phyloP scores from a whole-genome alignment of 1,140 invertebrate genomes.

The Carcinoscorpius rotundicauda region DNA sequence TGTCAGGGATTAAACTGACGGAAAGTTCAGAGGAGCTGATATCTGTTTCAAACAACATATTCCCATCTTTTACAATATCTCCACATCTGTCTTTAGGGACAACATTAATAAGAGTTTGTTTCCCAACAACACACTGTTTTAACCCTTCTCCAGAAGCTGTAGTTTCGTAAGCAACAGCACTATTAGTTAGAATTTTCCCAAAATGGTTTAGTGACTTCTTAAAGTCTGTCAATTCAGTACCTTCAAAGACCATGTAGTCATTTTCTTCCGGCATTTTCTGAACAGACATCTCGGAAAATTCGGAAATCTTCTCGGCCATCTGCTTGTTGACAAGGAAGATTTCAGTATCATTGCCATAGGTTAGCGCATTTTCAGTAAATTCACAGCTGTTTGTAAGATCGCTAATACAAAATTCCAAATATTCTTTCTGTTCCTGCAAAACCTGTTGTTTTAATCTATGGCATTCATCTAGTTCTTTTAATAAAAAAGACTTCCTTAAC shows the following conservation, averaged over 20 bases:
- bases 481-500: slow-evolving; percentile 32
- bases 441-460: slow-evolving; percentile 35
- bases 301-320: slow-evolving; percentile 38
- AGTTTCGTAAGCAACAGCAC: slow-evolving; percentile 36
- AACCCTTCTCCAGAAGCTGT: slow-evolving; percentile 38
- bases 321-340: slow-evolving; percentile 43
- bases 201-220: slow-evolving; percentile 31
- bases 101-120: slow-evolving; percentile 31
- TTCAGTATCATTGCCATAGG: slow-evolving; percentile 39
- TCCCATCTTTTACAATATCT: slow-evolving; percentile 32
- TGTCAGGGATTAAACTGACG: slow-evolving; percentile 26
- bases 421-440: slow-evolving; percentile 34
- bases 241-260: slow-evolving; percentile 32
- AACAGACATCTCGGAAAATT: slow-evolving; percentile 33
- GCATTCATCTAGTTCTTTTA: slow-evolving; percentile 35
- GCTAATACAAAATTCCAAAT: slow-evolving; percentile 34
- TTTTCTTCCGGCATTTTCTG: slow-evolving; percentile 38
- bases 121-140: slow-evolving; percentile 30
- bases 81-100: slow-evolving; percentile 35
- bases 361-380: slow-evolving; percentile 38
- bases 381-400: slow-evolving; percentile 37
- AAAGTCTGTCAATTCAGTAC: slow-evolving; percentile 24
- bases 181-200: slow-evolving; percentile 34
- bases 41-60: slow-evolving; percentile 20
- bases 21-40: slow-evolving; percentile 17